Evolutionary conservation across 2,113 vertebrate genomes (phyloP), one percentile per base, ranked within the genome.

Genomic region (Scalopus aquaticus): DNA sequence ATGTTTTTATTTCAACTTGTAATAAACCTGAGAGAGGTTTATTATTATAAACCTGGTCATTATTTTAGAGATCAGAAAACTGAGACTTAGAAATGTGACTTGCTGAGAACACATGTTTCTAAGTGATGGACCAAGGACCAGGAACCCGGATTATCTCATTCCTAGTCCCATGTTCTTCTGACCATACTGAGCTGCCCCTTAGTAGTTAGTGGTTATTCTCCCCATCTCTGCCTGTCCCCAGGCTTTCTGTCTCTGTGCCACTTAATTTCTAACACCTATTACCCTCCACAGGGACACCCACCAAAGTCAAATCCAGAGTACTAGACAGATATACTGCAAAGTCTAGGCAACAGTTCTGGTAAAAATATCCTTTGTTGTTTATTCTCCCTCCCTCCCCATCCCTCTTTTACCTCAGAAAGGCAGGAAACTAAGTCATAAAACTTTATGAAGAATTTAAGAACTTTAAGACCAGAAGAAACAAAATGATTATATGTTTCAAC

Each of bases 351-450:
- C 37, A 22, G 62, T 54, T 80, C 89, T 91, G 24, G 24, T 58
- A 65, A 67, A 93, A 91, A 62, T 42, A n/a, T 62, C 62, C 19
- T 32, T 39, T 42, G n/a, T 78, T 62, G 74, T 22, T 22, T 93
- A 17, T 74, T 72, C 32, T 65, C 8, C 12, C 49, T 64, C 51
- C 46, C 0, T 37, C 65, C 54, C 5, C 20, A 56, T 56, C 20
- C 54, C 19, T 22, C 20, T 22, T 56, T 56, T 35, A 74, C 22
- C 54, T 87, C 37, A 37, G 26, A 89, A 74, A 91, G 26, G 26
- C 35, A 92, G 65, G 51, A 87, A 90, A 37, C 65, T 78, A n/a
- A 51, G 56, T 73, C 51, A 26, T 30, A 90, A 78, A 83, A 92
- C 64, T 87, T 86, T 19, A 58, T 46, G 17, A 86, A 78, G 17